These are phyloP conservation scores for Oreohelix idahoensis DNA, from an alignment of 1,140 invertebrate genomes.

Conservation along the genomic window DNA sequence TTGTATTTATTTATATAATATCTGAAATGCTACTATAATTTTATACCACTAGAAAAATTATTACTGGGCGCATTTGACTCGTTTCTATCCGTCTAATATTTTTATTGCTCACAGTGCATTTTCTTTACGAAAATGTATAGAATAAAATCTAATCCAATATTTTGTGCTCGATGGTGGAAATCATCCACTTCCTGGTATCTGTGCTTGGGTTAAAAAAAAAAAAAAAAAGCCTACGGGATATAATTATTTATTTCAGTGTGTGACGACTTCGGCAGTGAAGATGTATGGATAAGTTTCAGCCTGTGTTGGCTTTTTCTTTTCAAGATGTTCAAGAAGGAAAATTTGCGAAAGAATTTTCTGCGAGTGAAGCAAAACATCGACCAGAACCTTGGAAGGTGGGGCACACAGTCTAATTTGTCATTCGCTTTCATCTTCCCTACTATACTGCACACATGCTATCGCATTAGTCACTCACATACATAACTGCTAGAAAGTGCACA, in stretches of 20 bases:
- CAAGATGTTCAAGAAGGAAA: constrained; percentile 69
- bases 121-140: too few species aligned
- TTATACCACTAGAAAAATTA: too few species aligned
- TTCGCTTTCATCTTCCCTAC: too few species aligned
- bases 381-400: constrained; percentile 89
- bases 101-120: too few species aligned
- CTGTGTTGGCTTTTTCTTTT: neutral
- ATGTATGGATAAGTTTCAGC: neutral
- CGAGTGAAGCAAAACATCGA: constrained; percentile 89
- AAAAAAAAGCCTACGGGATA: neutral
- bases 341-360: constrained; percentile 85
- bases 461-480: too few species aligned
- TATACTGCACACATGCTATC: too few species aligned
- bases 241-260: neutral
- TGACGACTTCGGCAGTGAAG: neutral
- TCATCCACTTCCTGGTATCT: constrained; percentile 11
- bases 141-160: neutral
- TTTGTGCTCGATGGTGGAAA: neutral
- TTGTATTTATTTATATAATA: too few species aligned
- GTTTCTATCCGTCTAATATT: too few species aligned
- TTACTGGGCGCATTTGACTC: too few species aligned
- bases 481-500: neutral
- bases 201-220: neutral
- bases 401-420: neutral
- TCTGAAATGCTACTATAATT: too few species aligned